Evolutionary conservation across 2,888 invertebrate genomes (phyloP).

Genomic region (Polymixis lichenea): DNA sequence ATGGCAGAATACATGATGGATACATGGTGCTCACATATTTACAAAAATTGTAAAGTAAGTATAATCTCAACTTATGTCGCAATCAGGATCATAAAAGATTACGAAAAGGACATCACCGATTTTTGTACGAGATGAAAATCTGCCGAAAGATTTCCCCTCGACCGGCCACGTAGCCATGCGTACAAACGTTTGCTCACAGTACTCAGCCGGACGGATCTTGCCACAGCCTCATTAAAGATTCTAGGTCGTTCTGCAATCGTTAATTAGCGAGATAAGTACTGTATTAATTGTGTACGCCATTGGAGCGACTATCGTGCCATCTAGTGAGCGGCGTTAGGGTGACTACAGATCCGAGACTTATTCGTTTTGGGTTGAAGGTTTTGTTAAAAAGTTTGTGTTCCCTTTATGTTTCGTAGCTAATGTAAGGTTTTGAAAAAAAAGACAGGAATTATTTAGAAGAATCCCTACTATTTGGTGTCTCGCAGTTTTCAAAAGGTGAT

Average conservation of each 20-base stretch:
- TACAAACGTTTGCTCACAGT: conserved; percentile 59
- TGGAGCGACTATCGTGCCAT: conserved; percentile 84
- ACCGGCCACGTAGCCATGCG: conserved; percentile 56
- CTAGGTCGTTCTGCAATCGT: conserved; percentile 89
- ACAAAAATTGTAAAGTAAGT: too few species aligned
- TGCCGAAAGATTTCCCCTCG: conserved; percentile 43
- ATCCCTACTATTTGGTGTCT: neutral
- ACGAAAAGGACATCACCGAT: neutral
- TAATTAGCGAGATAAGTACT: conserved; percentile 89
- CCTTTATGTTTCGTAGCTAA: neutral
- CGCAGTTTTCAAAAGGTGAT: neutral
- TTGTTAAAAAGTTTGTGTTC: neutral
- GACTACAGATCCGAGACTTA: conserved; percentile 29
- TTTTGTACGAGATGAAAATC: conserved; percentile 36
- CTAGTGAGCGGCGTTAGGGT: conserved; percentile 68
- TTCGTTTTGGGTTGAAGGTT: conserved; percentile 27
- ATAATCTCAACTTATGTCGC: neutral
- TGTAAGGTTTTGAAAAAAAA: neutral
- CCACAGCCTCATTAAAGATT: conserved; percentile 89
- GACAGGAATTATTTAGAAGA: neutral
- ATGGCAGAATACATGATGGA: too few species aligned
- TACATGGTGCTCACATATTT: too few species aligned
- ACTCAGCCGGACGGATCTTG: conserved; percentile 83
- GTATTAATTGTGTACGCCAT: conserved; percentile 90
- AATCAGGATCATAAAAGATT: neutral